These are phyloP conservation scores for Numida meleagris DNA, from an alignment of 2,113 vertebrate species.

Conservation along the genomic window DNA sequence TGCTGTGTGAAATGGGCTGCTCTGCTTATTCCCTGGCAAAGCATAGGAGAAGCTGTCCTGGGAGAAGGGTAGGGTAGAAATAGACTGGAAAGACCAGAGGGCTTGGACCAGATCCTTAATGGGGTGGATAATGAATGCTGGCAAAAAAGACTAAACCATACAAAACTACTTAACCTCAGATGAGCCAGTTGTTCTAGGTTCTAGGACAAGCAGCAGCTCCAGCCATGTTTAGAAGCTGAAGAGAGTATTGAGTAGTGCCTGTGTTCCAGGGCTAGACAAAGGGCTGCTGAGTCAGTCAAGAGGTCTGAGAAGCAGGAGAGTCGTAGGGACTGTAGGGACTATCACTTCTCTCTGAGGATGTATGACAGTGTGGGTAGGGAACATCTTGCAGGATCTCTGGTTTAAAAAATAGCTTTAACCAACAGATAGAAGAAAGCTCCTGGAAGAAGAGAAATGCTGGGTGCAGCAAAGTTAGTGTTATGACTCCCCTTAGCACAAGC, in stretches of 20 bases:
- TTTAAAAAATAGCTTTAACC: neutral
- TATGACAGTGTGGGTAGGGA: neutral
- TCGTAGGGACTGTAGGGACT: rapidly evolving
- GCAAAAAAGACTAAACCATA: neutral
- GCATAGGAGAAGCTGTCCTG: neutral
- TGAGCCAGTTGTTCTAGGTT: neutral
- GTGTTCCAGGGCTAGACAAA: neutral
- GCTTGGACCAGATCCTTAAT: neutral
- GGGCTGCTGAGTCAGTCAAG: neutral
- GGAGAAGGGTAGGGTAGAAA: neutral
- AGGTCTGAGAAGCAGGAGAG: neutral
- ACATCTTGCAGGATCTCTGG: neutral
- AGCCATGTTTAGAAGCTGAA: rapidly evolving
- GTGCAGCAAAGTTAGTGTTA: neutral
- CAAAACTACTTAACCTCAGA: neutral
- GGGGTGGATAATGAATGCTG: neutral
- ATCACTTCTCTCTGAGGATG: neutral
- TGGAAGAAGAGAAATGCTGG: neutral
- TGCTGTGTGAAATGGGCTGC: neutral
- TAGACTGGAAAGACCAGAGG: neutral
- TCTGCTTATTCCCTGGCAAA: neutral
- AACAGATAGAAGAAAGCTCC: neutral
- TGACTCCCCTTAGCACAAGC: neutral
- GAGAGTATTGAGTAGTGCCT: neutral
- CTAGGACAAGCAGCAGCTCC: neutral